phyloP scores from a whole-genome alignment of 2,797 vertebrate species.

The Acridotheres tristis region DNA sequence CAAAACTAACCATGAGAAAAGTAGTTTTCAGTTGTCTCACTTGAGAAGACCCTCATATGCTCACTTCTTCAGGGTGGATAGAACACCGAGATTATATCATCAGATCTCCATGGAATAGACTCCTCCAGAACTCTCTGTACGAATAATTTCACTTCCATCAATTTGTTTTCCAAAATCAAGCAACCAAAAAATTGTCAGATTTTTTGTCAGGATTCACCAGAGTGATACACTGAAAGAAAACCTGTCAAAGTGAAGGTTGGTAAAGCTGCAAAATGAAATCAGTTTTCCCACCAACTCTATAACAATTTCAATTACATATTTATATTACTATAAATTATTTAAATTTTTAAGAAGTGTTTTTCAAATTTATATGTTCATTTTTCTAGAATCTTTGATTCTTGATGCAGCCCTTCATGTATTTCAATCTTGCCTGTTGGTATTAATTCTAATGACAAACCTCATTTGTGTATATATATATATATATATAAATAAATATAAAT shows the following conservation, averaged over 20 bases:
- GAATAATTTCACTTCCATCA: neutral
- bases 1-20: neutral
- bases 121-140: neutral
- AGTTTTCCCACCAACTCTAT: neutral
- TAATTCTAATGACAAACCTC: neutral
- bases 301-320: neutral
- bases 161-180: constrained; percentile 10
- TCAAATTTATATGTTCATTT: neutral
- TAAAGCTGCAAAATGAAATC: neutral
- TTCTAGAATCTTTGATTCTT: neutral
- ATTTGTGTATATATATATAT: neutral
- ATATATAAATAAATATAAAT: too few species aligned
- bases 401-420: neutral
- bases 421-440: neutral
- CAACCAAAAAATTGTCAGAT: neutral
- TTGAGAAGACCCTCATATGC: neutral
- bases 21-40: neutral
- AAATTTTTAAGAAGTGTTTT: neutral
- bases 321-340: neutral
- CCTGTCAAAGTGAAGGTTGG: neutral
- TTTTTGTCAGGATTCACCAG: neutral
- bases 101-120: neutral
- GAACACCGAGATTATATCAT: neutral
- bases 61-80: neutral
- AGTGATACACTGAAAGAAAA: neutral